Evolutionary conservation across 2,888 invertebrate species (phyloP).

Genomic region (Sinhomidia bicolor): DNA sequence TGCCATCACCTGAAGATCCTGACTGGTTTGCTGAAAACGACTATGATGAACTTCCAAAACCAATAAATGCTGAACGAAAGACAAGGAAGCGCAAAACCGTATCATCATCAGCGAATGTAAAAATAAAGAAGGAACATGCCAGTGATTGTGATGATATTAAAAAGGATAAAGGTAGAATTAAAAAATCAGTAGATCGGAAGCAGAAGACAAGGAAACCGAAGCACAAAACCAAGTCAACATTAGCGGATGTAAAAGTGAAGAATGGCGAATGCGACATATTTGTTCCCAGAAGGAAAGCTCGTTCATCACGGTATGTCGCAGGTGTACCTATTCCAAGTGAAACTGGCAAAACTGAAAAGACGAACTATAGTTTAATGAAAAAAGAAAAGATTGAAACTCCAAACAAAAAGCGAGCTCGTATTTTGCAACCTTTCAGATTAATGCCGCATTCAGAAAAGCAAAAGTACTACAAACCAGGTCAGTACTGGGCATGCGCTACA

Average conservation of each 20-base stretch:
- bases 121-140: too few relatives aligned
- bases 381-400: neutral
- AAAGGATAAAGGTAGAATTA: too few relatives aligned
- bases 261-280: too few relatives aligned
- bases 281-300: neutral
- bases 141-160: too few relatives aligned
- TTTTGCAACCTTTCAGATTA: neutral
- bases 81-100: too few relatives aligned
- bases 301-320: neutral
- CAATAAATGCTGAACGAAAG: too few relatives aligned
- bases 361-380: too few relatives aligned
- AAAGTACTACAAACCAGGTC: neutral
- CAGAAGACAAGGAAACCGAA: neutral
- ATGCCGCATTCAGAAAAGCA: neutral
- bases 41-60: neutral
- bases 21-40: too few relatives aligned
- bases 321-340: neutral
- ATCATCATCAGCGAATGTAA: too few relatives aligned
- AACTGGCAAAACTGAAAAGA: neutral
- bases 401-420: neutral
- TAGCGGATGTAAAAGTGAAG: neutral
- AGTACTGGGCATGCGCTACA: neutral
- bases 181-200: too few relatives aligned
- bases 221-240: neutral
- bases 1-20: neutral